Percentiles rank a stretch among this genome's conserved stretches.
phyloP scores from a whole-genome alignment of 2,888 invertebrate genomes.

The Heliconius erato region DNA sequence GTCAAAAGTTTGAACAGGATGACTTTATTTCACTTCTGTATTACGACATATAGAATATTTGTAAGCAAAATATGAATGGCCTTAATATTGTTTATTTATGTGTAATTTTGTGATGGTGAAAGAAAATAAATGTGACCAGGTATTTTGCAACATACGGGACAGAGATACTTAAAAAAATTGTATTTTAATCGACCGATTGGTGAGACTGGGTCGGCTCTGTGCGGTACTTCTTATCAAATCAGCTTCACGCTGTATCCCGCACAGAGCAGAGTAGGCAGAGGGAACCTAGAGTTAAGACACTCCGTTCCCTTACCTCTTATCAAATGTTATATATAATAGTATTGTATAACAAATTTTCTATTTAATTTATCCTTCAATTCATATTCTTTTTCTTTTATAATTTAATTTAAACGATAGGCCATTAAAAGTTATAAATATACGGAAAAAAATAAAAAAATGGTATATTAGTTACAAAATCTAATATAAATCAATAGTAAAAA shows the following conservation, averaged over 20 bases:
- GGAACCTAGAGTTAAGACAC: no score
- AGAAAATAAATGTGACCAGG: background rate
- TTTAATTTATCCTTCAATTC: background rate
- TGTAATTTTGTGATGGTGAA: slow-evolving; percentile 20
- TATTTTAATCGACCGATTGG: background rate
- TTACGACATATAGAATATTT: slow-evolving; percentile 15
- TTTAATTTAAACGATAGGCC: background rate
- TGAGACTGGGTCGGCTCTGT: background rate
- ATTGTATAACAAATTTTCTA: background rate
- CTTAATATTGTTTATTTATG: slow-evolving; percentile 24
- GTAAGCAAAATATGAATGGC: slow-evolving; percentile 23
- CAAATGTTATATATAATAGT: background rate
- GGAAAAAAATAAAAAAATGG: background rate
- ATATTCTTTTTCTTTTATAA: background rate
- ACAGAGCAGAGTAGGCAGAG: no score
- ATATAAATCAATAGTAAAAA: background rate
- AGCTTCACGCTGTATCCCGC: no score
- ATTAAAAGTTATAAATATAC: background rate
- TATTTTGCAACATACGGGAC: background rate
- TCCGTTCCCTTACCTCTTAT: no score
- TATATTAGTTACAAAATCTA: background rate
- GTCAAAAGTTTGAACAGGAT: slow-evolving; percentile 10
- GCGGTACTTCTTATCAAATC: no score
- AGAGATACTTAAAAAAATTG: background rate
- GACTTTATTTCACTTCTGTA: slow-evolving; percentile 7